Conservation (phyloP, 2,113 vertebrate species). For the Pyrgilauda ruficollis region DNA sequence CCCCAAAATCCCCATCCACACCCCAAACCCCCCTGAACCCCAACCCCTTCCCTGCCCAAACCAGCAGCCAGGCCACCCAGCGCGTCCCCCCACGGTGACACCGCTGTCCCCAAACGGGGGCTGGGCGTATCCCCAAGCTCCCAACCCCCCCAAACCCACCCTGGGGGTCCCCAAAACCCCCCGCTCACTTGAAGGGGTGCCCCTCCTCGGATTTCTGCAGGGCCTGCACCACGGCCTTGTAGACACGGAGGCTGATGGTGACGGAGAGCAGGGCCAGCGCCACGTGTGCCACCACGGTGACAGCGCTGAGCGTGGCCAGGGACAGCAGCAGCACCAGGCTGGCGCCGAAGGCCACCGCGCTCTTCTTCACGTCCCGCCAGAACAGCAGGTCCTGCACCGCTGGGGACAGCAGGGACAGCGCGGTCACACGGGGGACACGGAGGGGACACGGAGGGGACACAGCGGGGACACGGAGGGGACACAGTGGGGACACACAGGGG, state of each 20-base stretch:
- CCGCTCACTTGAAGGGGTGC: conserved; percentile 90
- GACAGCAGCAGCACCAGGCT: conserved; percentile 88
- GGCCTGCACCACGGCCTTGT: conserved; percentile 89
- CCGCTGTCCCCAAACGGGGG: too few species aligned
- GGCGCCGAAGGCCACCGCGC: conserved; percentile 84
- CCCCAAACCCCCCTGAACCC: too few species aligned
- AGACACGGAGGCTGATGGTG: conserved; percentile 92
- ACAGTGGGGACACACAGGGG: too few species aligned
- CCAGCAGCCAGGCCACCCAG: too few species aligned
- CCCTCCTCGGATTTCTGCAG: conserved; percentile 90
- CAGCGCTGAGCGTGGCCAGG: conserved; percentile 90
- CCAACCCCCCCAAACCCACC: background rate
- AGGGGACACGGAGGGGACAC: background rate
- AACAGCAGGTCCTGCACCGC: conserved; percentile 86
- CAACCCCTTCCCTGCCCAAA: too few species aligned
- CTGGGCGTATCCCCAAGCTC: too few species aligned
- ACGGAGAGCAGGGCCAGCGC: conserved; percentile 89
- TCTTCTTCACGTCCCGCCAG: conserved; percentile 89
- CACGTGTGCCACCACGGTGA: conserved; percentile 90
- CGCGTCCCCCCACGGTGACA: too few species aligned
- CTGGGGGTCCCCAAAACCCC: background rate
- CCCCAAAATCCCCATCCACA: background rate
- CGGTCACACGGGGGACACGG: too few species aligned
- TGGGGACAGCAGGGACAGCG: too few species aligned
- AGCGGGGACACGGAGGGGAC: background rate